phyloP scores from a whole-genome alignment of 1,140 invertebrate species.

The Drosophila orosa region DNA sequence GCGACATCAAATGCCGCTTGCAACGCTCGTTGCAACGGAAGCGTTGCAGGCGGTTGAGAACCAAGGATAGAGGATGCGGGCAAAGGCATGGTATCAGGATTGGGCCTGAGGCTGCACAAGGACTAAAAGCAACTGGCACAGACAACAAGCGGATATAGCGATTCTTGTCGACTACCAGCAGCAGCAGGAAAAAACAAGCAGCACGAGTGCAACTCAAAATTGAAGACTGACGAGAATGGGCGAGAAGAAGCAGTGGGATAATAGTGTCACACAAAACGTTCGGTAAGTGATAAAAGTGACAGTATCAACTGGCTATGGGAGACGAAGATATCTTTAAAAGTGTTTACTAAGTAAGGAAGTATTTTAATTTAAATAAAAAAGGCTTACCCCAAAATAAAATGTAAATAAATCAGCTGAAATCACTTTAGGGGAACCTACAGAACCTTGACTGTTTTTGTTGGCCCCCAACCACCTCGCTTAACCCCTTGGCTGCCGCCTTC shows the following conservation, averaged over 20 bases:
- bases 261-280: conserved; percentile 52
- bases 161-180: conserved; percentile 61
- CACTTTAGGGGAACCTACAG: neutral
- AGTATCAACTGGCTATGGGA: conserved; percentile 14
- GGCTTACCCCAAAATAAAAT: neutral
- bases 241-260: conserved; percentile 31
- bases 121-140: conserved; percentile 15
- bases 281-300: conserved; percentile 32
- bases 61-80: neutral
- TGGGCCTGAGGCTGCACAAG: neutral
- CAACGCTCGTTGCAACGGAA: conserved; percentile 62
- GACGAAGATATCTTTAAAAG: neutral
- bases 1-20: conserved; percentile 69
- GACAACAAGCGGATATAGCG: conserved; percentile 70
- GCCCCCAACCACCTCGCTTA: neutral
- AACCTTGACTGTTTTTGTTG: conserved; percentile 20
- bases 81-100: conserved; percentile 8
- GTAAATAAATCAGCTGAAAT: neutral
- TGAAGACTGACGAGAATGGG: conserved; percentile 19
- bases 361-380: neutral
- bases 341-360: too few relatives aligned
- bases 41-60: conserved; percentile 11
- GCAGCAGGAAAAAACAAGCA: conserved; percentile 31
- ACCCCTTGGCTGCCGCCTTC: neutral
- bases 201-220: conserved; percentile 19